Conservation (phyloP, 2,888 invertebrate genomes). For the Seira ritae region DNA sequence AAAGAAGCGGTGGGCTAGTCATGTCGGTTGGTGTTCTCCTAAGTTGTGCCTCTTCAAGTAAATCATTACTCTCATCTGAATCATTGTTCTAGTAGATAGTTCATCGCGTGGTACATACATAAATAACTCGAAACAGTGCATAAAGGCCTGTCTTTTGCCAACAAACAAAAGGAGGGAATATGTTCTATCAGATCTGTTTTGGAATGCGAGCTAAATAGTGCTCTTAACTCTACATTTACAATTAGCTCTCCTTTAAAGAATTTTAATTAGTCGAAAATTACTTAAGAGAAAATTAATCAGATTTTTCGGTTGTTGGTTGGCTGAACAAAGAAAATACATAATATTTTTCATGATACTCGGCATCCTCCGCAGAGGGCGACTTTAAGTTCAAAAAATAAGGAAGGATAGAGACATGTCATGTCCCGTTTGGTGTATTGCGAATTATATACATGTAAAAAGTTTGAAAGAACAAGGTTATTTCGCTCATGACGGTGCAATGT, state of each 20-base stretch:
- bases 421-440: conserved; percentile 5
- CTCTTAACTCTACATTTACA: no score
- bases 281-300: no score
- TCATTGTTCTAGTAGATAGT: conserved; percentile 4
- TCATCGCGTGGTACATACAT: conserved; percentile 14
- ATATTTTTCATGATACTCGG: no score
- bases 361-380: background rate
- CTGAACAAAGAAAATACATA: no score
- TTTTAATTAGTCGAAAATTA: no score
- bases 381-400: background rate
- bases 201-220: background rate
- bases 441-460: background rate
- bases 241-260: no score
- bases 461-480: conserved; percentile 7
- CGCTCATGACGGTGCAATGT: background rate
- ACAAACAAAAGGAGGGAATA: background rate
- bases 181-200: background rate
- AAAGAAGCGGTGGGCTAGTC: no score
- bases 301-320: no score
- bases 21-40: background rate
- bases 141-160: background rate
- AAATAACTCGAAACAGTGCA: background rate
- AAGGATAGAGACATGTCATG: background rate
- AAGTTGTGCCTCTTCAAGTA: conserved; percentile 43
- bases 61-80: conserved; percentile 52